Evolutionary conservation across 2,888 invertebrate genomes (phyloP).

Genomic region (Caenorhabditis virilis): DNA sequence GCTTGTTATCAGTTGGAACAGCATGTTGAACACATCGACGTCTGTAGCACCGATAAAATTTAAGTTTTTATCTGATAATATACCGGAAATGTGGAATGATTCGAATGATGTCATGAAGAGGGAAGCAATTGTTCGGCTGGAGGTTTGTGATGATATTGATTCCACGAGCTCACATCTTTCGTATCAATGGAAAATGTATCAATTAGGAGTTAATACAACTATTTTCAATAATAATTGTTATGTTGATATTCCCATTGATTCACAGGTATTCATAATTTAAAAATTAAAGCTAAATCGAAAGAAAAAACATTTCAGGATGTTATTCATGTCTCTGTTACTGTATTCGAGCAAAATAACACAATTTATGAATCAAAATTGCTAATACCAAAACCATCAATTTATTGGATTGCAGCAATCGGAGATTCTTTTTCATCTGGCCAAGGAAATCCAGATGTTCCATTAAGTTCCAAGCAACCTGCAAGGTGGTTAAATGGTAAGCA

Average conservation of each 20-base stretch:
- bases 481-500: conserved; percentile 52
- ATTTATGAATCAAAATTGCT: background rate
- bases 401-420: conserved; percentile 61
- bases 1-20: conserved; percentile 27
- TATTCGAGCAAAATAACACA: background rate
- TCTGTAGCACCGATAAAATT: background rate
- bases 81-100: conserved; percentile 11
- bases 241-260: no score
- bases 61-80: background rate
- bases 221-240: no score
- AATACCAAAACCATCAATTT: background rate
- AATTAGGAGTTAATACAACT: background rate
- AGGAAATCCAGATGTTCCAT: conserved; percentile 57
- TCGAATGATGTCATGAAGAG: background rate
- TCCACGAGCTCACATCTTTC: background rate
- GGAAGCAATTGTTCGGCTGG: background rate
- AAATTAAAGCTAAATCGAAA: no score
- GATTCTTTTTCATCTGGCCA: conserved; percentile 67
- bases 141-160: conserved; percentile 1
- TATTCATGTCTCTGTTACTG: background rate
- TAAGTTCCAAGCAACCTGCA: conserved; percentile 16
- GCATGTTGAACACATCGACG: conserved; percentile 2
- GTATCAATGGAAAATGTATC: background rate
- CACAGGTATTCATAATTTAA: no score
- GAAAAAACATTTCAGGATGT: background rate